Evolutionary conservation across 1,140 invertebrate genomes (phyloP).

Genomic region (Ceratina calcarata): DNA sequence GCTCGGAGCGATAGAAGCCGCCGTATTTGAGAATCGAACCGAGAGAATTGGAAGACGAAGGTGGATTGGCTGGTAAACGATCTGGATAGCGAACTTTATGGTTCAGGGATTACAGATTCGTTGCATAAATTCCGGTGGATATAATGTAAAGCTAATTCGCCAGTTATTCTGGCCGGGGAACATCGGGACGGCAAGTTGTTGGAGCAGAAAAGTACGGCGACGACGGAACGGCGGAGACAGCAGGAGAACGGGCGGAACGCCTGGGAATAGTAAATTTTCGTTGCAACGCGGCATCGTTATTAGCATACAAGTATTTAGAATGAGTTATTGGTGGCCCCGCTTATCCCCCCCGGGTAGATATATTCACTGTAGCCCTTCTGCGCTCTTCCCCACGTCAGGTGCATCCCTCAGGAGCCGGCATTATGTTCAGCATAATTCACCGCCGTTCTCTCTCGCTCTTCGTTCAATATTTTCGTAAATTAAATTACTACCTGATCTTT

Average conservation of each 20-base stretch:
- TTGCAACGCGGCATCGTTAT: slow-evolving; percentile 69
- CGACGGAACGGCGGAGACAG: background rate
- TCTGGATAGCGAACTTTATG: slow-evolving; percentile 63
- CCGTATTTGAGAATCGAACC: background rate
- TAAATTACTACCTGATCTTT: too few species aligned
- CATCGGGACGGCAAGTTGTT: background rate
- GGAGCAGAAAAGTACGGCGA: slow-evolving; percentile 7
- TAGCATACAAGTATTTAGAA: slow-evolving; percentile 77
- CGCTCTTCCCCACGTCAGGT: slow-evolving; percentile 65
- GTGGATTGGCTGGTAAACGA: slow-evolving; percentile 57
- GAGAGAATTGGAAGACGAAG: slow-evolving; percentile 7
- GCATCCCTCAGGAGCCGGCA: slow-evolving; percentile 65
- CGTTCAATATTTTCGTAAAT: too few species aligned
- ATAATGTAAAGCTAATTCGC: slow-evolving; percentile 72
- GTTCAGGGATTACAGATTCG: slow-evolving; percentile 55
- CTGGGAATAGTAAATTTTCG: slow-evolving; percentile 73
- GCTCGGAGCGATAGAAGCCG: slow-evolving; percentile 5
- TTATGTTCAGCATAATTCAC: slow-evolving; percentile 69
- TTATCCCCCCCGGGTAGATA: slow-evolving; percentile 66
- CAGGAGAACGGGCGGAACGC: slow-evolving; percentile 50
- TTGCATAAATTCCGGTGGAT: slow-evolving; percentile 65
- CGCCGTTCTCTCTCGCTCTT: background rate
- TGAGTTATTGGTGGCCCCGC: slow-evolving; percentile 71
- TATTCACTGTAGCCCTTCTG: slow-evolving; percentile 53
- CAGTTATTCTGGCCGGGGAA: slow-evolving; percentile 34